Evolutionary conservation across 2,113 vertebrate species (phyloP), one percentile per base, ranked within the genome.

Genomic region (Ranitomeya variabilis): DNA sequence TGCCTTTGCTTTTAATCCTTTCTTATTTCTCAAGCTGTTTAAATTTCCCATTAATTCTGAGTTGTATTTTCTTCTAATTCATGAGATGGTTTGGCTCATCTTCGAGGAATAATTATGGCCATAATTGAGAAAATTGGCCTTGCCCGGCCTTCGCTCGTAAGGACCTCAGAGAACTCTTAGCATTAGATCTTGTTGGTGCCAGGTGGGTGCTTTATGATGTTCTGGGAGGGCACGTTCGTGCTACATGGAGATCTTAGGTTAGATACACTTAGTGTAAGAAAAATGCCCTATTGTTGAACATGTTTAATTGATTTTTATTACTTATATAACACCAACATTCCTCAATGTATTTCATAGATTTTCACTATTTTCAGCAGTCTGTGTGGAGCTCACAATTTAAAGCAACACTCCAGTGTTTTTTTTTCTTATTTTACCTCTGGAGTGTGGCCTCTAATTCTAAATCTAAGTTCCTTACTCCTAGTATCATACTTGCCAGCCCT

Each of bases 1-100:
- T 89, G 90, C 81, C 69, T 90, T 73, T 87, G 6, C 90, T 19
- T 90, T 93, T 91, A 91, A 89, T 91, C 90, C 84, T 67, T 78
- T 1, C 85, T 91, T 88, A 90, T 91, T 92, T 89, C 83, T 79
- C 88, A 73, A 23, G 19, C 74, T 60, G 23, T n/a, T 0, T 79
- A 90, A 85, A 83, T 77, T 91, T 71, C 15, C 74, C 57, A 0
- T 60, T 0, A 6, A 86, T 77, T 90, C 21, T 23, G 77, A 66
- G 88, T 51, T 55, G 11, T 26, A 18, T 71, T 73, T 76, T 76
- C 18, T 37, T 19, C 73, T 76, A 4, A 52, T 52, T 76, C 73
- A 52, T 51, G 21, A 52, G 16, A 51, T 11, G 10, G 12, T 71
- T 23, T 71, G 7, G 66, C 66, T 12, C 12, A 45, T 0, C 16